phyloP scores from a whole-genome alignment of 2,113 vertebrate species.

The Nothocercus julius region DNA sequence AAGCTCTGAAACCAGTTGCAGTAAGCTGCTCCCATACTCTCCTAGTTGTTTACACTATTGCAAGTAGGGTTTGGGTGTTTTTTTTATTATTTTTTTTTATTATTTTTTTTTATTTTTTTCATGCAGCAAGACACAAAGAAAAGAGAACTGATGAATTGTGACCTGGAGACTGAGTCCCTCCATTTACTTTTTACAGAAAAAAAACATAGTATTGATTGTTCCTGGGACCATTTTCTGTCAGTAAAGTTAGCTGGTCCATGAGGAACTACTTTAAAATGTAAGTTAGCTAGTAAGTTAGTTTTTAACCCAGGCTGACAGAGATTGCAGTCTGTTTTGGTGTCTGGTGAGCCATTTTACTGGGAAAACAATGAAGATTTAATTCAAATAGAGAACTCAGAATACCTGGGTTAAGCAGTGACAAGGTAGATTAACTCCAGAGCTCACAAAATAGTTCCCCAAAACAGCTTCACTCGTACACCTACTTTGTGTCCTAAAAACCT shows the following conservation, averaged over 20 bases:
- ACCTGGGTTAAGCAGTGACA: background rate
- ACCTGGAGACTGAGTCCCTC: accelerated
- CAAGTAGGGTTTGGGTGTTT: background rate
- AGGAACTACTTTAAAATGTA: background rate
- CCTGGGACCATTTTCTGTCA: background rate
- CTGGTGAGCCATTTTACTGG: background rate
- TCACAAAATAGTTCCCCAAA: accelerated
- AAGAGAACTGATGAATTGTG: background rate
- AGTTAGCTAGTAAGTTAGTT: accelerated
- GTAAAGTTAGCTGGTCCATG: accelerated
- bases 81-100: too few relatives aligned
- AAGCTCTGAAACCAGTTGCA: background rate
- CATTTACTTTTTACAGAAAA: background rate
- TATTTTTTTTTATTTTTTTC: background rate
- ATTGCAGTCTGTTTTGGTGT: accelerated
- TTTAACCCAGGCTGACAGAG: background rate
- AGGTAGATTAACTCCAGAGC: accelerated
- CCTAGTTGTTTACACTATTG: background rate
- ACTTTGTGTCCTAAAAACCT: background rate
- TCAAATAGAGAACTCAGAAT: background rate
- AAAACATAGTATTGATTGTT: accelerated
- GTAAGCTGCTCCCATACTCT: background rate
- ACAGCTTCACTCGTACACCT: accelerated
- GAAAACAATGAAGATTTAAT: background rate
- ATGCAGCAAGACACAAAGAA: background rate